These are phyloP conservation scores for Drosophila aff. DNA, from an alignment of 1,140 invertebrate species.

Conservation along the genomic window DNA sequence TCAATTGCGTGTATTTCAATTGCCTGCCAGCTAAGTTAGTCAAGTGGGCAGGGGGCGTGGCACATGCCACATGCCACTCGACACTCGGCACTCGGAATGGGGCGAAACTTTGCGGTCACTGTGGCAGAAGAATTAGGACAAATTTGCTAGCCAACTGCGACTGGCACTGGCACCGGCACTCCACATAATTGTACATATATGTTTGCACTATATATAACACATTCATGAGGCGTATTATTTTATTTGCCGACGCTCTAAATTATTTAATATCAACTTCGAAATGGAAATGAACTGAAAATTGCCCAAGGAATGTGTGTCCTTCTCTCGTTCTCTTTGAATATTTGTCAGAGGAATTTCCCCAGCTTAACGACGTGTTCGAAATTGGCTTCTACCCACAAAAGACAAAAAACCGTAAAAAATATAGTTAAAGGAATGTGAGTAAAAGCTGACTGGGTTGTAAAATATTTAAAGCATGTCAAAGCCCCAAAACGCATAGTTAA, in stretches of 20 bases:
- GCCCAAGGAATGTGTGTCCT: constrained; percentile 19
- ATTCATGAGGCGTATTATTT: constrained; percentile 32
- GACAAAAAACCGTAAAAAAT: constrained; percentile 9
- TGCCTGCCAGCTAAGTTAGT: constrained; percentile 59
- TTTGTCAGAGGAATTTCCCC: constrained; percentile 14
- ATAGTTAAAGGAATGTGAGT: constrained; percentile 1
- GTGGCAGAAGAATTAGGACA: constrained; percentile 51
- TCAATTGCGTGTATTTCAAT: constrained; percentile 79
- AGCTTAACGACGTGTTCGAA: constrained; percentile 4
- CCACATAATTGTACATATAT: constrained; percentile 5
- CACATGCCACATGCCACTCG: constrained; percentile 1
- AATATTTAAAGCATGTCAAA: constrained; percentile 12
- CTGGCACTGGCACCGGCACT: constrained; percentile 10
- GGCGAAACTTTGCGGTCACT: constrained; percentile 48
- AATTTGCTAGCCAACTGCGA: constrained; percentile 19
- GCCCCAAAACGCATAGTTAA: background rate
- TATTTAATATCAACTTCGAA: constrained; percentile 30
- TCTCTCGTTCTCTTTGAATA: background rate
- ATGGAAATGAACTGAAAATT: constrained; percentile 34
- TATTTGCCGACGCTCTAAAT: constrained; percentile 39
- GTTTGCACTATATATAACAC: constrained; percentile 4
- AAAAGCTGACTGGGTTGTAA: constrained; percentile 1
- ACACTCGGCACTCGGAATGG: constrained; percentile 1
- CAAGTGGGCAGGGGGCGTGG: constrained; percentile 10
- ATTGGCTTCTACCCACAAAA: background rate